Evolutionary conservation across 2,113 vertebrate species (phyloP), one percentile per base, ranked within the genome.

Genomic region (Lathamus discolor): DNA sequence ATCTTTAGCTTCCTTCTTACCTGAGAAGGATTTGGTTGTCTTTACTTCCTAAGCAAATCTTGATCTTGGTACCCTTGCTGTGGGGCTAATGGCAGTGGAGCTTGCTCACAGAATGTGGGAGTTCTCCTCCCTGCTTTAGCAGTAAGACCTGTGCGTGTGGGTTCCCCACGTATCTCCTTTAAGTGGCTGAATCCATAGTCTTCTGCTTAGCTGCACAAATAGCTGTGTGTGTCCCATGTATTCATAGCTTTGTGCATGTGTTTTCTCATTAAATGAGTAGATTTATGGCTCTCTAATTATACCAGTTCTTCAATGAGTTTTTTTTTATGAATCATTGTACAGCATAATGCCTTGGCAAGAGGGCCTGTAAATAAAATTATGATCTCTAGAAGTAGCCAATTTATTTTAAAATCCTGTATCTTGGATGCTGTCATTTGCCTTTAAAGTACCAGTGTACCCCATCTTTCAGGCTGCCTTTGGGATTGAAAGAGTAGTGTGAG

Each of bases 211-310:
- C 79, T 74, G n/a, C 59, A 8, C 55, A 3, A 48, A 9, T 8
- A 83, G 77, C 86, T 91, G 41, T 13, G 54, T 86, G 87, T 70
- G 70, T 91, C 87, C 87, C 37, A 11, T 46, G 48, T 52, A 55
- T 73, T 44, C 2, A 2, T 69, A 63, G 52, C 31, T 90, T 66
- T 49, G 44, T 77, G 78, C 3, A 0, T 87, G 70, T 83, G 49
- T 87, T 95, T 94, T 51, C 81, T 82, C 87, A 95, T 94, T 96
- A 93, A 90, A 87, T 46, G 83, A 86, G 64, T 95, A 90, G 78
- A 96, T 94, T 91, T 88, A 93, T 72, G 86, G 78, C 90, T 66
- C 74, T 92, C n/a, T 96, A 96, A 96, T 96, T 96, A 89, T 51
- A 64, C 88, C 69, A 68, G 44, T 63, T 39, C 79, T 93, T 87